phyloP scores from a whole-genome alignment of 2,888 invertebrate species.

The Hofmannophila pseudospretella region DNA sequence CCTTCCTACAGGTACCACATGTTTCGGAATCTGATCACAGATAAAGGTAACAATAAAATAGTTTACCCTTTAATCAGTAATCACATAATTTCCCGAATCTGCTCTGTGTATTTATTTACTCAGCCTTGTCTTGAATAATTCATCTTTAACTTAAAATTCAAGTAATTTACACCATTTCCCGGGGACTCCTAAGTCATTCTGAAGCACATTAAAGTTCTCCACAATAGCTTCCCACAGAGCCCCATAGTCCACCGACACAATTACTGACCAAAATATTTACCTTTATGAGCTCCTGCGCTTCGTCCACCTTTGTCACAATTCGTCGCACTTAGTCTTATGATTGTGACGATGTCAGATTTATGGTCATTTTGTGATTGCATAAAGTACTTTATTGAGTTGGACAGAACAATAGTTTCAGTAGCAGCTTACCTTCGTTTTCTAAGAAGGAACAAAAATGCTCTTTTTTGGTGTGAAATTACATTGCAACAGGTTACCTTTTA shows the following conservation, averaged over 20 bases:
- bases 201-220: not conserved
- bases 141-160: no score
- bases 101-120: no score
- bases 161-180: not conserved
- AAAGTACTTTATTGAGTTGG: not conserved
- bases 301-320: slow-evolving; percentile 18
- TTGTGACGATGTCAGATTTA: not conserved
- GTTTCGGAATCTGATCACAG: no score
- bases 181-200: not conserved
- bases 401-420: not conserved
- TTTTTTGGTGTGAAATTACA: not conserved
- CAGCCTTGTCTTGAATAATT: no score
- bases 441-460: not conserved
- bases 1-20: no score
- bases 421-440: not conserved
- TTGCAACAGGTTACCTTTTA: not conserved
- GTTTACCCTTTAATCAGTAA: no score
- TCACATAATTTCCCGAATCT: no score
- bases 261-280: slow-evolving; percentile 62
- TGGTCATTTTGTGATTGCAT: not conserved
- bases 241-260: slow-evolving; percentile 27
- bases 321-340: slow-evolving; percentile 15
- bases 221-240: slow-evolving; percentile 23
- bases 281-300: slow-evolving; percentile 23
- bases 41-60: no score